Evolutionary conservation across 2,113 vertebrate genomes (phyloP).

Genomic region (Nycticebus coucang): DNA sequence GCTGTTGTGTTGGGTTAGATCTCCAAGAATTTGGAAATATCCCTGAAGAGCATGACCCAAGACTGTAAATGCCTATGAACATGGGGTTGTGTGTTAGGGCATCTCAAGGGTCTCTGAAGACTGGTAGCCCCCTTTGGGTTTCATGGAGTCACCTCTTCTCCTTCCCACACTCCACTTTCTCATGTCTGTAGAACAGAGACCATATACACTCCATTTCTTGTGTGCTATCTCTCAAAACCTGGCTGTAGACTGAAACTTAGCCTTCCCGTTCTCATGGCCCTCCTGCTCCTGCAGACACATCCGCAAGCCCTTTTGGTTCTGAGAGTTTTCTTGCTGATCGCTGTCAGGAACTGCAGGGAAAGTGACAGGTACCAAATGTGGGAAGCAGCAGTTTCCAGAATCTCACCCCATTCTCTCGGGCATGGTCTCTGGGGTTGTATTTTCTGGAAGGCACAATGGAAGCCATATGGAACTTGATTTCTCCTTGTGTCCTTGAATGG

Average conservation of each 20-base stretch:
- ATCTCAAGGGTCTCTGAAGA: background rate
- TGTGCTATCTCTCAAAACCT: background rate
- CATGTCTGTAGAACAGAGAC: background rate
- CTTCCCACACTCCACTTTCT: background rate
- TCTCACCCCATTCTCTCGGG: background rate
- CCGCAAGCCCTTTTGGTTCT: background rate
- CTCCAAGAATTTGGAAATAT: background rate
- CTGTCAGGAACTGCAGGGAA: background rate
- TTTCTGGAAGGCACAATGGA: background rate
- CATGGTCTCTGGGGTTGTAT: background rate
- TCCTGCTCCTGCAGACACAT: background rate
- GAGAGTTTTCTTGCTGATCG: background rate
- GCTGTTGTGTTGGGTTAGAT: background rate
- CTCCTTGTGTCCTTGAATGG: background rate
- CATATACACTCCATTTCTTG: background rate
- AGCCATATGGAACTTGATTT: background rate
- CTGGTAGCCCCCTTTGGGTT: background rate
- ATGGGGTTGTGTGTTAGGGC: too few relatives aligned
- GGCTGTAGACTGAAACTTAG: background rate
- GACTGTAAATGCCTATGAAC: background rate
- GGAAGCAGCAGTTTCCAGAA: background rate
- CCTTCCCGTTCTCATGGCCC: background rate
- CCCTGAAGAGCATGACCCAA: background rate
- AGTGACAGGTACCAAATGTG: constrained; percentile 20
- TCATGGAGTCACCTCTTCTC: background rate